These are phyloP conservation scores for Hoplias malabaricus DNA, from an alignment of 2,113 vertebrate genomes.

Conservation along the genomic window DNA sequence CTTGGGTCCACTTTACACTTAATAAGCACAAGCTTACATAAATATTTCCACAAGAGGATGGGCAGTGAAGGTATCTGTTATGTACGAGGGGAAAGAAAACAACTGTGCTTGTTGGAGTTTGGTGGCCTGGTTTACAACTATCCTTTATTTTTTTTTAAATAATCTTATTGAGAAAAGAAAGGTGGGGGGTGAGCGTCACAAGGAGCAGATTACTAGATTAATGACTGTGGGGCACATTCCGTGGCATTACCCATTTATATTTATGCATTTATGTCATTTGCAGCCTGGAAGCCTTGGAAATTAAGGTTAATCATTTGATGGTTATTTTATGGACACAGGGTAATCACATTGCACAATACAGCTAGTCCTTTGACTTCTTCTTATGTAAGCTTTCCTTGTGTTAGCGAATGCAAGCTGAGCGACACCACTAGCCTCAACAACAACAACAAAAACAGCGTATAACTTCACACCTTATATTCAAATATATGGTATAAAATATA, in stretches of 20 bases:
- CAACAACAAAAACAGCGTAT: not conserved
- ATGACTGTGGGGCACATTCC: conserved; percentile 34
- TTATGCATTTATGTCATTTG: conserved; percentile 1
- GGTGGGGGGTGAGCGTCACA: conserved; percentile 46
- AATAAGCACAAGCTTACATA: not conserved
- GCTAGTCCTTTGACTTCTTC: not conserved
- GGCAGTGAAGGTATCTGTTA: conserved; percentile 54
- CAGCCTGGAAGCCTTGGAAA: not conserved
- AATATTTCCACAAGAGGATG: conserved; percentile 26
- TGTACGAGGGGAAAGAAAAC: conserved; percentile 57
- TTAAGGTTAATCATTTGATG: not conserved
- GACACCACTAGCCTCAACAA: not conserved
- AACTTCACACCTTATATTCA: no score
- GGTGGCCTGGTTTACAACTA: conserved; percentile 46
- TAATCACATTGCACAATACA: conserved; percentile 1
- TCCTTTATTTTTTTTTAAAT: conserved; percentile 30
- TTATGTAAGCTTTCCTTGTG: not conserved
- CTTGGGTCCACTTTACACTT: not conserved
- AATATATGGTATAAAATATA: no score
- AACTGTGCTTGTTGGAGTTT: conserved; percentile 57
- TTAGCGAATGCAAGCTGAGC: not conserved
- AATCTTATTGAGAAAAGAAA: conserved; percentile 49
- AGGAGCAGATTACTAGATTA: conserved; percentile 61
- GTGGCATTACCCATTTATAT: not conserved
- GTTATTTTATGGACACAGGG: conserved; percentile 5